Percentiles rank a stretch among this genome's conserved stretches.
These are phyloP conservation scores for Scrobipalpa atriplicella DNA, from an alignment of 2,888 invertebrate species.

Conservation along the genomic window DNA sequence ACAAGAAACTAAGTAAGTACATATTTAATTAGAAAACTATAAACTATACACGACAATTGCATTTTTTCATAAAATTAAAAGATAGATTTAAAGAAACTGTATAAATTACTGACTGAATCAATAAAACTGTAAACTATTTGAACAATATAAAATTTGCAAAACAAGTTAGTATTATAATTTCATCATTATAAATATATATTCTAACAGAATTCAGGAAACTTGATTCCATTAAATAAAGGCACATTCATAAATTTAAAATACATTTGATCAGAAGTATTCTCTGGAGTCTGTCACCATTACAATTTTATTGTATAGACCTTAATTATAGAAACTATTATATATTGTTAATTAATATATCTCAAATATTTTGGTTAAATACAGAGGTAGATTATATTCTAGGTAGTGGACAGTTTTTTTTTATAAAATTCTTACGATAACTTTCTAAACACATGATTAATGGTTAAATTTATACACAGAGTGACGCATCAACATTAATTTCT, in stretches of 20 bases:
- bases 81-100: background rate
- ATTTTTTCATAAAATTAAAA: conserved; percentile 5
- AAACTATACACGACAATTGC: background rate
- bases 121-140: background rate
- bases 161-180: background rate
- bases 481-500: background rate
- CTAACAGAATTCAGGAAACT: conserved; percentile 44
- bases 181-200: background rate
- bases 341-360: conserved; percentile 1
- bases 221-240: conserved; percentile 64
- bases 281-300: background rate
- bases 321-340: conserved; percentile 9
- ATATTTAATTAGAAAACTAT: background rate
- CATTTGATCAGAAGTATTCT: conserved; percentile 25
- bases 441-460: background rate
- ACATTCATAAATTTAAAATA: conserved; percentile 59
- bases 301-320: conserved; percentile 1
- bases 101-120: background rate
- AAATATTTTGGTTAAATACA: conserved; percentile 22
- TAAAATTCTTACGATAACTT: background rate
- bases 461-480: background rate
- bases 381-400: conserved; percentile 38
- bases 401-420: conserved; percentile 34
- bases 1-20: background rate
- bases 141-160: background rate